phyloP scores from a whole-genome alignment of 2,888 invertebrate species.

The Monopis laevigella region DNA sequence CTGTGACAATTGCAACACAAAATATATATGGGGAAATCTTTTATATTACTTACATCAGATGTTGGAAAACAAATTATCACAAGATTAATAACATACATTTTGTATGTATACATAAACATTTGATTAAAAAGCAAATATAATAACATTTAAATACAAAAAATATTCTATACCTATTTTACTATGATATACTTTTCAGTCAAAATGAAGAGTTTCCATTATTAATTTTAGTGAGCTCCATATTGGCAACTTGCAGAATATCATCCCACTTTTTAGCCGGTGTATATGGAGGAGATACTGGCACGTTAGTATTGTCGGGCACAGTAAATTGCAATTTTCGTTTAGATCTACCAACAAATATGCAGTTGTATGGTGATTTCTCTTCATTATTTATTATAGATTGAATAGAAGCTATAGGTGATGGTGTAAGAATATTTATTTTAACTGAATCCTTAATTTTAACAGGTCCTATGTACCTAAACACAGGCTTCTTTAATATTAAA shows the following conservation, averaged over 20 bases:
- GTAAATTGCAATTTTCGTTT: constrained; percentile 60
- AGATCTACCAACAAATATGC: constrained; percentile 45
- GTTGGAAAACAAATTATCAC: too few relatives aligned
- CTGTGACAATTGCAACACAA: too few relatives aligned
- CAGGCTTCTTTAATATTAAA: constrained; percentile 71
- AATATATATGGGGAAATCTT: too few relatives aligned
- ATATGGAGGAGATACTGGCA: constrained; percentile 49
- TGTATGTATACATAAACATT: too few relatives aligned
- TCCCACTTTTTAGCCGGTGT: constrained; percentile 64
- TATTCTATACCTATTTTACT: background rate
- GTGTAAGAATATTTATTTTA: constrained; percentile 31
- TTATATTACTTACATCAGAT: too few relatives aligned
- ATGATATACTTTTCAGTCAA: background rate
- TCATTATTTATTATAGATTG: constrained; percentile 35
- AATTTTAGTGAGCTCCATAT: constrained; percentile 68
- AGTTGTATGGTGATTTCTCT: constrained; percentile 34
- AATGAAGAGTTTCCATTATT: constrained; percentile 57
- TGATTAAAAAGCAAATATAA: background rate
- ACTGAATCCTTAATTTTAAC: constrained; percentile 45
- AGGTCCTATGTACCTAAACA: constrained; percentile 72
- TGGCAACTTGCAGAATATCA: constrained; percentile 64
- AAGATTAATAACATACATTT: too few relatives aligned
- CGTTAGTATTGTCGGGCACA: constrained; percentile 41
- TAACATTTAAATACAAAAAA: background rate
- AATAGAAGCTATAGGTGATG: constrained; percentile 47